Evolutionary conservation across 2,888 invertebrate genomes (phyloP), one percentile per base, ranked within the genome.

Genomic region (Lacanobia oleracea): DNA sequence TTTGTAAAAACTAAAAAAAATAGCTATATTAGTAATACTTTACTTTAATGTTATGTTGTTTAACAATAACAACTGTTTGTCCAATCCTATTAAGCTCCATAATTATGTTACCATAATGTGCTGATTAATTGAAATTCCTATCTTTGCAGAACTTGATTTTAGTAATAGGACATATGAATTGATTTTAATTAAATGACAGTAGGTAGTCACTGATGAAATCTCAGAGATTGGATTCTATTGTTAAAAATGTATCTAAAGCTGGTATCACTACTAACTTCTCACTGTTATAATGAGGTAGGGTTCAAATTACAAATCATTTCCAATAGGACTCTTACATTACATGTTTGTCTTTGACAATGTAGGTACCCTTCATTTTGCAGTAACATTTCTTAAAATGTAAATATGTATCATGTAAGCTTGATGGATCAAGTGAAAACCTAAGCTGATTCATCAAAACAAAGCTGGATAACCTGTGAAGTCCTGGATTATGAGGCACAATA

Each of bases 291-390:
- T 45, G 16, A 37, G 12, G 45, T n/a, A 51, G 0, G 4, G 5
- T n/a, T 72, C n/a, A 51, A 27, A 27, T 33, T 45, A 37, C 1
- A 60, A 45, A 8, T 43, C 10, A 56, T 63, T 66, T 62, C 62
- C 50, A 53, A 66, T 48, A 66, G 33, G 57, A 78, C 66, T 76
- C 48, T 51, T 53, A 62, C 21, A 53, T 62, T 53, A 10, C n/a
- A n/a, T 12, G n/a, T n/a, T 53, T n/a, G 9, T 45, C 21, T 45
- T 37, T 37, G 18, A 9, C 7, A 54, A 50, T 43, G 21, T 51
- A 50, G 50, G 2, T 51, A 23, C 16, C 3, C n/a, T 37, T 23
- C 0, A 50, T 57, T 51, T 75, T 43, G 33, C 16, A 57, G 7
- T 65, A 50, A 9, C 37, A 54, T 23, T 51, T 74, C 14, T n/a